Conservation (phyloP, 2,888 invertebrate genomes). For the Julus scandinavius region DNA sequence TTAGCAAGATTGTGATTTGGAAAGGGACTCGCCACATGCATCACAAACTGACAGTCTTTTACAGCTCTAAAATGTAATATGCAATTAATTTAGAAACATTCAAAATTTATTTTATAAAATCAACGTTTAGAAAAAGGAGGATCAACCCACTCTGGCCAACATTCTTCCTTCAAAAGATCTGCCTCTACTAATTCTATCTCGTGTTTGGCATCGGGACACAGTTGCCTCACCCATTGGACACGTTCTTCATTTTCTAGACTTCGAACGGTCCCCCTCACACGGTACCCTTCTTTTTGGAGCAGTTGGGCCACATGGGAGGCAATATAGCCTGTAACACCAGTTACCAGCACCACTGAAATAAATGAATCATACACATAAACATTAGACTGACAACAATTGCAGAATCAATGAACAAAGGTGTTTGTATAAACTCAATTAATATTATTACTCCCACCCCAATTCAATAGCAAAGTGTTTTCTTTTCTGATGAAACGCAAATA, state of each 20-base stretch:
- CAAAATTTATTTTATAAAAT: slow-evolving; percentile 1
- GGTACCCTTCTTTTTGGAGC: slow-evolving; percentile 67
- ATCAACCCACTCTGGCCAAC: slow-evolving; percentile 63
- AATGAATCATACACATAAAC: not conserved
- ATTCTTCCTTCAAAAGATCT: slow-evolving; percentile 67
- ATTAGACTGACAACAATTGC: not conserved
- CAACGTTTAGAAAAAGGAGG: not conserved
- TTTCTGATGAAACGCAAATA: not conserved
- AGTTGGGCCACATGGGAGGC: slow-evolving; percentile 68
- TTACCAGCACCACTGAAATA: slow-evolving; percentile 67
- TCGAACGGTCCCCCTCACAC: slow-evolving; percentile 68
- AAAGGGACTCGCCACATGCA: slow-evolving; percentile 68
- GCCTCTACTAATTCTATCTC: slow-evolving; percentile 68
- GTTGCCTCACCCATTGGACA: slow-evolving; percentile 63
- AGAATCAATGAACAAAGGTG: not conserved
- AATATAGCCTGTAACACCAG: slow-evolving; percentile 69
- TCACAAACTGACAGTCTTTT: slow-evolving; percentile 66
- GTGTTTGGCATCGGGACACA: slow-evolving; percentile 65
- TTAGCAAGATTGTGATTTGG: slow-evolving; percentile 62
- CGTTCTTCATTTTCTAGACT: slow-evolving; percentile 65
- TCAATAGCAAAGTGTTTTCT: not conserved
- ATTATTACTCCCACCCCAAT: not conserved
- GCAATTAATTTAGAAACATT: not conserved
- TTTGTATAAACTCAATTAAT: not conserved
- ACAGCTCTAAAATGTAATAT: slow-evolving; percentile 63